Base-by-base conservation (phyloP, 2,888 invertebrate species). In the Caenorhabditis panamensis region DNA sequence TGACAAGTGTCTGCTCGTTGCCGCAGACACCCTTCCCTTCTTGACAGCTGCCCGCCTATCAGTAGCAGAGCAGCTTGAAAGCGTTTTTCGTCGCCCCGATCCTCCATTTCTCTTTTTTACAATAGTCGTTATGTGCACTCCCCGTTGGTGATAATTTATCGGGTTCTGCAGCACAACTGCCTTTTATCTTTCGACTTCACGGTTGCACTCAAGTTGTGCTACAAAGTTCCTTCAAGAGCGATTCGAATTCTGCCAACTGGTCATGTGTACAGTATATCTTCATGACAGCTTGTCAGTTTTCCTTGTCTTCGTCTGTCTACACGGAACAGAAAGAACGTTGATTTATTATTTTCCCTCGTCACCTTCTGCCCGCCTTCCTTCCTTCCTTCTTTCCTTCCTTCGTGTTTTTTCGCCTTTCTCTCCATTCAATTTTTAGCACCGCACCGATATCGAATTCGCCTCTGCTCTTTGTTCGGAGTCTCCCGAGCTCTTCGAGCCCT, bases 31-130 rank as follows among this genome's bases (percentile, higher is more conserved):
- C 53, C 64, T 41, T 31, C 54, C 37, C 28, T 41, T 53, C 53
- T 44, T 66, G 66, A 66, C 66, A 66, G 66, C 18, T 66, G 64
- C 53, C 53, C 18, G 41, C 37, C 22, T 54, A 66, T 66, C 64
- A 54, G 54, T 56, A 56, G 37, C 49, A 18, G 18, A 2, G 36
- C 26, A 47, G 47, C 62, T 62, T 54, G 53, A 66, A 24, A 66
- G 24, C 41, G 18, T 59, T 59, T 41, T 66, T 36, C 61, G n/a
- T 44, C 41, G 49, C 49, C 22, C 5, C 20, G 20, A 18, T 44
- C n/a, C n/a, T n/a, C n/a, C n/a, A n/a, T n/a, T n/a, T 22, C 4
- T 28, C 44, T 24, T 41, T 41, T 64, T 53, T 54, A 54, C 51
- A 20, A 51, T 36, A 51, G 31, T 41, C 41, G 13, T 41, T 41